Base-by-base conservation (phyloP, 2,888 invertebrate genomes). In the Drepanosiphum platanoidis region DNA sequence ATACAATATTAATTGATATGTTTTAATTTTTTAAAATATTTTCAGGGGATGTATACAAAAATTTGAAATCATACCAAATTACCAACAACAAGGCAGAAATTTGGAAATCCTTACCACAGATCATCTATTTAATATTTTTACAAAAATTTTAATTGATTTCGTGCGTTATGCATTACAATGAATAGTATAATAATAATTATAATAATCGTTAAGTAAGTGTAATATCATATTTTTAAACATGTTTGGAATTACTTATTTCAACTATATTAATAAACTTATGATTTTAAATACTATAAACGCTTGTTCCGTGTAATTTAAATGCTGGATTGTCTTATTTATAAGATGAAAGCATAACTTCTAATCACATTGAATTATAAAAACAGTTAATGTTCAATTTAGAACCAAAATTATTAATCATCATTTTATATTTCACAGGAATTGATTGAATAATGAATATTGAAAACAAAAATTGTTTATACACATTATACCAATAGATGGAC, bases 11-110 rank as follows among this genome's bases (percentile, higher is more conserved):
- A 61, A 61, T 42, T 42, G 30, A 66, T 66, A 42, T 4, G 11
- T 52, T 13, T 70, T 27, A 70, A 42, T 22, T 71, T 81, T 72
- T 32, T 34, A 81, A 18, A 22, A 32, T 61, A 58, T 71, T 61
- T 36, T 83, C 32, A 83, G 83, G 46, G 39, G 36, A 36, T 84
- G 84, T 70, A 52, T 77, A 18, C 75, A 52, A 77, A 46, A 30
- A n/a, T 84, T 84, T 77, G 75, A 84, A 84, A 77, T 84, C 7
- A 84, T 58, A 75, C 84, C 84, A 68, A 77, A 84, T 58, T 84
- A 75, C 30, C 75, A 84, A 30, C 77, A 52, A 58, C 34, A 77
- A 84, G 68, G 68, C n/a, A 68, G 84, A 77, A 84, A 30, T 68
- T 27, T 27, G 18, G 75, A 84, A 32, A 46, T 46, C 27, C 34